phyloP scores from a whole-genome alignment of 2,888 invertebrate species.

The Ormyrus labotus region DNA sequence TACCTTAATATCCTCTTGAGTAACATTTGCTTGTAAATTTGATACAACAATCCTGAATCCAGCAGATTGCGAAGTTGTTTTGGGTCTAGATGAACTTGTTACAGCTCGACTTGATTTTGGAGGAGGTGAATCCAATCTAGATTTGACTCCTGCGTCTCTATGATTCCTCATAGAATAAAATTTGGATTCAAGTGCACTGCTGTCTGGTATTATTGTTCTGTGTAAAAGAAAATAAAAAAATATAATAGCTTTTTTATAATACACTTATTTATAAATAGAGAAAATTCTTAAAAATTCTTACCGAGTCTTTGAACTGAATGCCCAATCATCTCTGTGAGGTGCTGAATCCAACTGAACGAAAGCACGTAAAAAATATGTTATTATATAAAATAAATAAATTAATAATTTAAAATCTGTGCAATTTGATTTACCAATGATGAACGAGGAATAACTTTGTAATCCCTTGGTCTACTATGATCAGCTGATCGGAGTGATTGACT shows the following conservation, averaged over 20 bases:
- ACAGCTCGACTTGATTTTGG: constrained; percentile 64
- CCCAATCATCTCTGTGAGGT: constrained; percentile 69
- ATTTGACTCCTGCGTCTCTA: constrained; percentile 71
- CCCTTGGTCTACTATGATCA: constrained; percentile 63
- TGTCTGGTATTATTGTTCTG: constrained; percentile 70
- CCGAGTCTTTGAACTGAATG: constrained; percentile 69
- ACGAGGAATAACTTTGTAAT: constrained; percentile 69
- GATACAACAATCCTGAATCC: constrained; percentile 94
- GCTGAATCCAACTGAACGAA: constrained; percentile 61
- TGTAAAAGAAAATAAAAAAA: neutral
- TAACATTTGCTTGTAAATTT: constrained; percentile 91
- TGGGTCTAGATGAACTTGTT: constrained; percentile 73
- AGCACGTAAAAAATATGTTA: no score
- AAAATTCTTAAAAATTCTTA: constrained; percentile 54
- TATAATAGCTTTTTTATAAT: neutral
- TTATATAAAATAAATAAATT: no score
- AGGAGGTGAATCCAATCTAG: constrained; percentile 76
- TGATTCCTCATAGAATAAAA: constrained; percentile 68
- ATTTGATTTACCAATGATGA: constrained; percentile 63
- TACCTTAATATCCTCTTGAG: constrained; percentile 93
- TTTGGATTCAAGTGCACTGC: constrained; percentile 62
- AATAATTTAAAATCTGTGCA: neutral
- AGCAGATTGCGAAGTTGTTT: constrained; percentile 74
- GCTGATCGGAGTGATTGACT: constrained; percentile 39
- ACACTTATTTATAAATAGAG: neutral